Conservation (phyloP, 2,113 vertebrate species). For the Galbula dea region DNA sequence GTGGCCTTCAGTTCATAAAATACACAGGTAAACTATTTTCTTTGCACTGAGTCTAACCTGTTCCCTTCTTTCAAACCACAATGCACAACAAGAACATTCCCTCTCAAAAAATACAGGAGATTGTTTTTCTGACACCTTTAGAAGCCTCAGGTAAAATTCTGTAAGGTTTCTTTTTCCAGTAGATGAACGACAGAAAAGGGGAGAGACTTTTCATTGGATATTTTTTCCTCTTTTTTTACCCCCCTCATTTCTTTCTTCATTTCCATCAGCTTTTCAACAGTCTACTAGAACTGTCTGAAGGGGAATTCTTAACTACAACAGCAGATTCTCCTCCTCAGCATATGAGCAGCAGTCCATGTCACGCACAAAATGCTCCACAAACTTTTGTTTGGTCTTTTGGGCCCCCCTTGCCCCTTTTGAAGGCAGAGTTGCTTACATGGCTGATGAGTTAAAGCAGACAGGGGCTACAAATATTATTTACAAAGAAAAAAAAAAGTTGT, state of each 20-base stretch:
- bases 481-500: neutral
- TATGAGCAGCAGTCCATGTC: neutral
- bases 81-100: neutral
- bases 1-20: neutral
- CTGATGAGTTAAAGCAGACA: neutral
- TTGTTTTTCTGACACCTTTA: neutral
- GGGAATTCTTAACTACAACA: neutral
- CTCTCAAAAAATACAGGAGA: neutral
- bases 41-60: neutral
- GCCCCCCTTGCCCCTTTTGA: neutral
- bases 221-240: too few relatives aligned
- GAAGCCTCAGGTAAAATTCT: neutral
- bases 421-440: neutral
- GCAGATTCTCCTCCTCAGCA: neutral
- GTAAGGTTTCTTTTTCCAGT: neutral
- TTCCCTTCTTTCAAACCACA: neutral
- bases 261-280: neutral
- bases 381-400: neutral
- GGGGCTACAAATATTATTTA: neutral
- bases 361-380: neutral
- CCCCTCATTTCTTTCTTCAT: neutral
- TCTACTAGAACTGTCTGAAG: neutral
- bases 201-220: neutral
- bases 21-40: neutral
- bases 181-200: neutral